Conservation (phyloP, 2,888 invertebrate genomes). For the Conops quadrifasciatus region DNA sequence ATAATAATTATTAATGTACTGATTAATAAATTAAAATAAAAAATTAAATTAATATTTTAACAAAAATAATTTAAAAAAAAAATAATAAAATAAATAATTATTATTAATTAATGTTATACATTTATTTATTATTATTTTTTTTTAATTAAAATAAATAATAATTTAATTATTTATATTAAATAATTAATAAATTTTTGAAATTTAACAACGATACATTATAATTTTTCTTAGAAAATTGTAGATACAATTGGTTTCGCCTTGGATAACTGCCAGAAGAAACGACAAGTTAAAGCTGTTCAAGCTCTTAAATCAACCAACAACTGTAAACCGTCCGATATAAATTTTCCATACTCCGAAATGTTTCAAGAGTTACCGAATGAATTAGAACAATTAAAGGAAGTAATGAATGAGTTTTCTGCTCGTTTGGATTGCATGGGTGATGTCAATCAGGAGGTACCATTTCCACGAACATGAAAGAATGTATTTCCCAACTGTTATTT, state of each 20-base stretch:
- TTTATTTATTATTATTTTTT: too few relatives aligned
- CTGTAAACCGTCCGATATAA: slow-evolving; percentile 68
- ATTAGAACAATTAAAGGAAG: slow-evolving; percentile 68
- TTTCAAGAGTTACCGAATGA: slow-evolving; percentile 69
- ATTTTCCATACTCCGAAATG: slow-evolving; percentile 68
- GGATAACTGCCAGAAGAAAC: slow-evolving; percentile 61
- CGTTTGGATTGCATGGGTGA: slow-evolving; percentile 72
- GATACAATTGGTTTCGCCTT: slow-evolving; percentile 62
- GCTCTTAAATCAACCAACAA: slow-evolving; percentile 70
- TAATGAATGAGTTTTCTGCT: slow-evolving; percentile 70
- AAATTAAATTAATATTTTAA: too few relatives aligned
- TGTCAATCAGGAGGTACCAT: slow-evolving; percentile 69
- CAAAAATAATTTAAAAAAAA: too few relatives aligned
- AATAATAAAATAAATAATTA: too few relatives aligned
- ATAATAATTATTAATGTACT: too few relatives aligned
- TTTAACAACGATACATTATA: background rate
- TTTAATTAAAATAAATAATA: too few relatives aligned
- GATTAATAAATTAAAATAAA: too few relatives aligned
- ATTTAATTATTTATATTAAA: too few relatives aligned
- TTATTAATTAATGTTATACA: too few relatives aligned
- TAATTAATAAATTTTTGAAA: too few relatives aligned
- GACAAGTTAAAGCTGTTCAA: slow-evolving; percentile 67
- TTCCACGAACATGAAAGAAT: background rate
- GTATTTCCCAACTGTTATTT: background rate
- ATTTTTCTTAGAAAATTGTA: slow-evolving; percentile 43